Percentiles rank a stretch among this genome's conserved stretches.
Conservation (phyloP, 1,140 invertebrate genomes). For the Muscidifurax raptorellus region DNA sequence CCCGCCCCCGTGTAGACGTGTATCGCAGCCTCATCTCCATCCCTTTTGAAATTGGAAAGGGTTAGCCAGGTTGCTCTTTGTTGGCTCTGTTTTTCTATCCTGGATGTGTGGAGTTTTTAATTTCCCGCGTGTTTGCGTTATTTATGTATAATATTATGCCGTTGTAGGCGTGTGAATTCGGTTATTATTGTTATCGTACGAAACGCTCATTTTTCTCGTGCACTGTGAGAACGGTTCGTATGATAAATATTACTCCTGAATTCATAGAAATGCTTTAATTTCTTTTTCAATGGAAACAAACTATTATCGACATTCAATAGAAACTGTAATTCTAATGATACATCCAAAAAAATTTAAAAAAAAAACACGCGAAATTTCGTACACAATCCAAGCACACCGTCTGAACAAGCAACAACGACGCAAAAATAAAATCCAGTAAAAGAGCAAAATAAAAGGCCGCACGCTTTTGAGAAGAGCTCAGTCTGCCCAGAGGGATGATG, state of each 20-base stretch:
- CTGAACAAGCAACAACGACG: neutral
- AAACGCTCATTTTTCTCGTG: no score
- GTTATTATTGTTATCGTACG: neutral
- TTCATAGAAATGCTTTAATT: no score
- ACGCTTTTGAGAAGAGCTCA: neutral
- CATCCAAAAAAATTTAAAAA: neutral
- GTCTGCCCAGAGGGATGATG: conserved; percentile 55
- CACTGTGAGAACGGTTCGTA: no score
- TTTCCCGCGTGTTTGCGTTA: neutral
- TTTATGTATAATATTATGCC: neutral
- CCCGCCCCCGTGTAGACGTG: neutral
- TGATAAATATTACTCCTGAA: no score
- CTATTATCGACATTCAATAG: no score
- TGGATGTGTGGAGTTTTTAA: neutral
- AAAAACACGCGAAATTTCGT: neutral
- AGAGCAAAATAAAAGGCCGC: neutral
- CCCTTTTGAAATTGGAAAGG: conserved; percentile 48
- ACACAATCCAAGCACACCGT: neutral
- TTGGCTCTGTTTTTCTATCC: neutral
- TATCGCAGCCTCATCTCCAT: conserved; percentile 43
- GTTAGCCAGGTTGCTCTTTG: neutral
- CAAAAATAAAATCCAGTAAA: neutral
- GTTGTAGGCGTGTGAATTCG: neutral
- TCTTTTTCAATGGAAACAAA: no score
- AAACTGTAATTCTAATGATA: no score